Conservation (phyloP, 2,888 invertebrate genomes). For the Pegoplata infirma region DNA sequence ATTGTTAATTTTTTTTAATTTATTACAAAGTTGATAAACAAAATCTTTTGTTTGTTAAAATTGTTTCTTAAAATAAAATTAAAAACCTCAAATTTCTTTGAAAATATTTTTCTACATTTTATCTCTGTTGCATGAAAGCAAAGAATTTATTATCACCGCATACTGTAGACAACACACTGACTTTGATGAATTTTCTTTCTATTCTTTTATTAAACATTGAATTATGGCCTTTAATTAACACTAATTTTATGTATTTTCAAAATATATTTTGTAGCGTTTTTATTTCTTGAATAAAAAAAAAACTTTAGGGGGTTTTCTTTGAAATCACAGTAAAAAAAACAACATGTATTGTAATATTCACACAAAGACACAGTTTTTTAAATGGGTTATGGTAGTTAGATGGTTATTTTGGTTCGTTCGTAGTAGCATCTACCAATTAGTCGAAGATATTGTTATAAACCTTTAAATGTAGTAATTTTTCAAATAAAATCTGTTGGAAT, state of each 20-base stretch:
- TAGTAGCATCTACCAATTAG: conserved; percentile 50
- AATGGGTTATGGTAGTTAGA: neutral
- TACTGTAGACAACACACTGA: neutral
- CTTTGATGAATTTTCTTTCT: conserved; percentile 42
- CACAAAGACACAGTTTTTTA: conserved; percentile 7
- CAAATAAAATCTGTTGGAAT: neutral
- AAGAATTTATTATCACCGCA: conserved; percentile 11
- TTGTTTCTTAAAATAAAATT: neutral
- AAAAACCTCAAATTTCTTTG: conserved; percentile 12
- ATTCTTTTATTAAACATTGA: conserved; percentile 33
- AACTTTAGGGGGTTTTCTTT: conserved; percentile 19
- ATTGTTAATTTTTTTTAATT: neutral
- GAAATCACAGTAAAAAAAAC: conserved; percentile 8
- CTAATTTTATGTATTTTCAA: conserved; percentile 6
- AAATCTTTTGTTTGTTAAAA: neutral
- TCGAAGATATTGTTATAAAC: conserved; percentile 17
- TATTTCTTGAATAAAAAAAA: neutral
- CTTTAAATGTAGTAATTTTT: conserved; percentile 37
- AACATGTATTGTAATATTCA: too few species aligned
- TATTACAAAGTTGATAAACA: neutral
- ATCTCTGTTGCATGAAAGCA: neutral
- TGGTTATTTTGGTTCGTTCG: too few species aligned
- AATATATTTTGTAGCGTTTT: neutral
- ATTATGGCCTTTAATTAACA: conserved; percentile 49
- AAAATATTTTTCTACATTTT: neutral